These are phyloP conservation scores for Lampropteryx suffumata DNA, from an alignment of 2,888 invertebrate genomes.

Conservation along the genomic window DNA sequence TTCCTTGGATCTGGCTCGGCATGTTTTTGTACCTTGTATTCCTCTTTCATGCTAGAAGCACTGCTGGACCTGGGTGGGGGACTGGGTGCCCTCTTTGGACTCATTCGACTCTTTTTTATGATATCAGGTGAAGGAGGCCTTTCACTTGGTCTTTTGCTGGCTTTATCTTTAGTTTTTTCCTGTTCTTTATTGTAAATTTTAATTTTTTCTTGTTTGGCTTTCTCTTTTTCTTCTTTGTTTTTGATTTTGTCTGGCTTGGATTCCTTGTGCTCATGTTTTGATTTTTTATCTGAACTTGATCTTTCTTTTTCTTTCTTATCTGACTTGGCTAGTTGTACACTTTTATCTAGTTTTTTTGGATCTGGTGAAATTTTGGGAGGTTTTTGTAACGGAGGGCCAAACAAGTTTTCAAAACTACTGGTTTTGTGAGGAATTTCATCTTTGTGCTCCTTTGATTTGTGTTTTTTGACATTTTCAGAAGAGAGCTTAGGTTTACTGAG, in stretches of 20 bases:
- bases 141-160: constrained; percentile 74
- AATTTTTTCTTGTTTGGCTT: constrained; percentile 71
- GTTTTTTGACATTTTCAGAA: constrained; percentile 82
- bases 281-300: constrained; percentile 72
- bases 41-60: constrained; percentile 73
- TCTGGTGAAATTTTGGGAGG: constrained; percentile 87
- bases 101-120: constrained; percentile 64
- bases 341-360: constrained; percentile 79
- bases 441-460: constrained; percentile 82
- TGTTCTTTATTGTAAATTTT: constrained; percentile 82
- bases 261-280: constrained; percentile 77
- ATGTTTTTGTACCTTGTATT: constrained; percentile 65
- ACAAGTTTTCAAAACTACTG: constrained; percentile 89
- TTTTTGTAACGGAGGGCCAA: constrained; percentile 92
- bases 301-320: constrained; percentile 84
- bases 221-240: constrained; percentile 75
- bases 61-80: constrained; percentile 67
- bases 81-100: constrained; percentile 65
- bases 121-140: constrained; percentile 68
- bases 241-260: constrained; percentile 71
- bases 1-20: constrained; percentile 64
- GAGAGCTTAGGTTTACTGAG: constrained; percentile 88
- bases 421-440: constrained; percentile 81
- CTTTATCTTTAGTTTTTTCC: constrained; percentile 81
- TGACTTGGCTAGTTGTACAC: constrained; percentile 55